Base-by-base conservation (phyloP, 2,888 invertebrate species). In the Cotesia congregata region DNA sequence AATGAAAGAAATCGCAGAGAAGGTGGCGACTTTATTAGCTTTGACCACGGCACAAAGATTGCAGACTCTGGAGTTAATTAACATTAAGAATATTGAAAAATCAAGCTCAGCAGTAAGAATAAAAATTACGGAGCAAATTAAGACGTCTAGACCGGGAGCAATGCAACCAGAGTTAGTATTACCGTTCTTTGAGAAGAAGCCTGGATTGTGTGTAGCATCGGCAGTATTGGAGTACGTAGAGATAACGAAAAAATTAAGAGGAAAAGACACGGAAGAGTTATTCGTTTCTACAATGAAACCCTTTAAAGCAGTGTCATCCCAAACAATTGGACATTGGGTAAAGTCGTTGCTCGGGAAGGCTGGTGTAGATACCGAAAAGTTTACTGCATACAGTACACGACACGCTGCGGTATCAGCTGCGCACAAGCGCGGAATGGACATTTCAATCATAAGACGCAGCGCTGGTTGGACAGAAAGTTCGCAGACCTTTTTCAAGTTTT, bases 311-410 rank as follows among this genome's bases (percentile, higher is more conserved):
- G 75, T 39, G 15, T 72, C 72, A 30, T 20, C 78, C 1, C 81
- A 82, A 75, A 81, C 81, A n/a, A 77, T 82, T 2, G 75, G 80
- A 9, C 80, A 81, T 59, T 83, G 81, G 82, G 77, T 83, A 20
- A 82, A 83, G 75, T 41, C 79, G 0, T 15, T 80, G 0, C 67
- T 81, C 6, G n/a, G 6, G 6, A 76, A 81, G 67, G 79, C 74
- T 4, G 82, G 80, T 9, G 64, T 82, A 6, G 77, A 83, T 71
- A 79, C 72, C 6, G 62, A 74, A 2, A 39, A 72, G 50, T 81
- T 81, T 17, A 74, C 78, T 6, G 80, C 81, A 0, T 79, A 81
- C 17, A 80, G 75, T 38, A 78, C 80, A n/a, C 65, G 75, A 59
- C 80, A 83, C 61, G 80, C 81, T 15, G 65, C 80, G 7, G 74